Percentiles rank a stretch among this genome's conserved stretches.
These are phyloP conservation scores for Callospermophilus lateralis DNA, from an alignment of 2,113 vertebrate species.

Conservation along the genomic window DNA sequence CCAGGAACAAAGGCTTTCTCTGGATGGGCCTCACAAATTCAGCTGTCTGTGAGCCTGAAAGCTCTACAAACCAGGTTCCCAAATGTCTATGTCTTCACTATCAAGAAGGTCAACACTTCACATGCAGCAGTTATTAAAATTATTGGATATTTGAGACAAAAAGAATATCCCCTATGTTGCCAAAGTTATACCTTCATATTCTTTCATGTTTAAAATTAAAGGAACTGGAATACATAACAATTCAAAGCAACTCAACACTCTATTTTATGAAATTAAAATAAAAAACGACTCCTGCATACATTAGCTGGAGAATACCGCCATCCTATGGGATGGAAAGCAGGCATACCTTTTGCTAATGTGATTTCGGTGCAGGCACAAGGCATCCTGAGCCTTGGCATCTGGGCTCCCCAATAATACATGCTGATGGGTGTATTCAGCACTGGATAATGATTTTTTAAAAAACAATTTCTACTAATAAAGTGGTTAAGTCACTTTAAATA, in stretches of 20 bases:
- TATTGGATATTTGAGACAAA: neutral
- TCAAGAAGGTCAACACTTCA: neutral
- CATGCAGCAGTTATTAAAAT: neutral
- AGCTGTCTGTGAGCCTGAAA: neutral
- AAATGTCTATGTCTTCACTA: neutral
- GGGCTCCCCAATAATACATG: neutral
- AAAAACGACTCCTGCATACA: neutral
- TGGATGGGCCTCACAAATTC: neutral
- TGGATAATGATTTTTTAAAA: neutral
- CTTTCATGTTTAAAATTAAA: neutral
- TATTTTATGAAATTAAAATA: neutral
- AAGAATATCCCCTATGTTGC: neutral
- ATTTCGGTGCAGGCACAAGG: neutral
- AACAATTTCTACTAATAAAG: neutral
- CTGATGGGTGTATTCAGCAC: neutral
- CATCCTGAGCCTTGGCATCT: neutral
- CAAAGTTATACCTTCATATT: neutral
- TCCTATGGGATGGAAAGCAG: neutral
- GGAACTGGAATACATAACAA: neutral
- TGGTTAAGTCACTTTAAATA: neutral
- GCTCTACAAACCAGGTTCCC: neutral
- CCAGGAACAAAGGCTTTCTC: neutral
- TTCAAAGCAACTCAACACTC: neutral
- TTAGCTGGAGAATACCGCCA: neutral
- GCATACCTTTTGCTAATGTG: neutral